Evolutionary conservation across 1,140 invertebrate genomes (phyloP).

Genomic region (Mercenaria mercenaria): DNA sequence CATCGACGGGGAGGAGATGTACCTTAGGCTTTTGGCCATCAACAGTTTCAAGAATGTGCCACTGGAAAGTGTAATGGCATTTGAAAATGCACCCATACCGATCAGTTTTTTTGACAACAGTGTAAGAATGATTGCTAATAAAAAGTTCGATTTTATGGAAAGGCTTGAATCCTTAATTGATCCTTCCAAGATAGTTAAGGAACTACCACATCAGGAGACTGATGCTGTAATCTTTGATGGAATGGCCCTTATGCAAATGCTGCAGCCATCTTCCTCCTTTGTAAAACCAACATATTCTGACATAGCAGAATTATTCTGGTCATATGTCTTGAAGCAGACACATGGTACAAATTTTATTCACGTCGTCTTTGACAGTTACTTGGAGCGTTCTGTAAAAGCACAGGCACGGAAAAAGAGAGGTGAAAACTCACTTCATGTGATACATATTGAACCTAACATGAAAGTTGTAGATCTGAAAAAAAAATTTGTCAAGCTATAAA

Average conservation of each 20-base stretch:
- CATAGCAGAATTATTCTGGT: background rate
- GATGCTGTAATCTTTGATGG: background rate
- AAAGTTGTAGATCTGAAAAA: no score
- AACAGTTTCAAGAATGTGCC: background rate
- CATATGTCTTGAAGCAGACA: background rate
- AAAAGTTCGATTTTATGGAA: background rate
- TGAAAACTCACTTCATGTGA: background rate
- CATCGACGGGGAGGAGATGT: conserved; percentile 7
- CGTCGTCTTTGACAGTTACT: background rate
- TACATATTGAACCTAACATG: background rate
- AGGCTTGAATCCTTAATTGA: background rate
- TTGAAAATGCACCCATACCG: conserved; percentile 25
- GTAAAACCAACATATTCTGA: no score
- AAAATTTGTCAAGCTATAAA: no score
- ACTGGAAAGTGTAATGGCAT: background rate
- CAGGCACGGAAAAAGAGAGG: background rate
- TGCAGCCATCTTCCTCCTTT: no score
- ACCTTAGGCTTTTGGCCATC: background rate
- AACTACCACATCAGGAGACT: no score
- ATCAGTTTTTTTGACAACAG: background rate
- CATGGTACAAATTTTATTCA: background rate
- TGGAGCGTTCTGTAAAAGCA: background rate
- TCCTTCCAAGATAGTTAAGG: background rate
- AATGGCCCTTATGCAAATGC: background rate
- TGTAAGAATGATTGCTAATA: background rate